Conservation (phyloP, 2,113 vertebrate genomes). For the Suncus etruscus region DNA sequence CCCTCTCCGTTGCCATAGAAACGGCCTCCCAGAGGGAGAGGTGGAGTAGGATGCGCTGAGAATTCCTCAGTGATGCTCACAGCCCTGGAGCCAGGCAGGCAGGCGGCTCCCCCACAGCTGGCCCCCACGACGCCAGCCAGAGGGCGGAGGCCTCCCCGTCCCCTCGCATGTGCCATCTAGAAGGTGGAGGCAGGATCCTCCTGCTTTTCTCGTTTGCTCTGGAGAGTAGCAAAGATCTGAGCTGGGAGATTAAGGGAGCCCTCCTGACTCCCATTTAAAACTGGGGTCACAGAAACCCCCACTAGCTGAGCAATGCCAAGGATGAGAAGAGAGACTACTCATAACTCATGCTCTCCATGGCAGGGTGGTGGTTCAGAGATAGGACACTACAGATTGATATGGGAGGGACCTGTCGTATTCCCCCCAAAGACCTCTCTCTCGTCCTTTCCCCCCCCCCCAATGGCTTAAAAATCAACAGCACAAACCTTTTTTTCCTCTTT, state of each 20-base stretch:
- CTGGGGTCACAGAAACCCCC: neutral
- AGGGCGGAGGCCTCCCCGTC: neutral
- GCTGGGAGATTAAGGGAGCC: neutral
- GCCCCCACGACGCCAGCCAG: neutral
- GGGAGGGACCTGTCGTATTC: neutral
- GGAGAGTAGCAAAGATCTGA: neutral
- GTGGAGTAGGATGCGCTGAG: constrained; percentile 36
- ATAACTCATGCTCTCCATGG: no score
- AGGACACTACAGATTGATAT: neutral
- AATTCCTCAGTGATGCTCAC: constrained; percentile 25
- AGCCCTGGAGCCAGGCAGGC: neutral
- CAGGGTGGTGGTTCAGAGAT: neutral
- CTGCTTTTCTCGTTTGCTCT: neutral
- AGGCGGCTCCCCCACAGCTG: neutral
- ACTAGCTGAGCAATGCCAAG: neutral
- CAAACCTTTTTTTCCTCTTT: no score
- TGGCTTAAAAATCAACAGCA: no score
- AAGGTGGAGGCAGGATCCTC: neutral
- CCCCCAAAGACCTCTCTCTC: neutral
- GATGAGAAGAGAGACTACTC: no score
- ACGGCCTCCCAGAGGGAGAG: constrained; percentile 46
- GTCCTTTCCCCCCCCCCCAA: no score
- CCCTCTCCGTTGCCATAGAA: constrained; percentile 74
- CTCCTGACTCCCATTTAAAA: neutral
- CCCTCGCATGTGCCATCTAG: neutral